A percentile compares a stretch with the other conserved stretches of the same genome.
These are phyloP conservation scores for Psittacus erithacus DNA, from an alignment of 2,113 vertebrate species.

Conservation along the genomic window DNA sequence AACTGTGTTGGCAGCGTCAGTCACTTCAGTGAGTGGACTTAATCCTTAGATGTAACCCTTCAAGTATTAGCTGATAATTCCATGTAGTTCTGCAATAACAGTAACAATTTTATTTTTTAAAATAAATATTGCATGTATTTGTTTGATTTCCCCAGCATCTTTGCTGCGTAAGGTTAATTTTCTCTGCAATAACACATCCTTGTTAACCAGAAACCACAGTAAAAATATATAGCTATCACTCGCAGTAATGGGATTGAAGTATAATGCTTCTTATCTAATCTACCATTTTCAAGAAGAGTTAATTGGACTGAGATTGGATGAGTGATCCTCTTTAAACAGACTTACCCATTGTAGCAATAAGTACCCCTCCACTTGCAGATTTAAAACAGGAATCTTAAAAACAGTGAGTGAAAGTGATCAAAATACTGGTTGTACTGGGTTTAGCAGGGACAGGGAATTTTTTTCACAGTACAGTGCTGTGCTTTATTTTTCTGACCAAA, in stretches of 20 bases:
- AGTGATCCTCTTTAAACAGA: background rate
- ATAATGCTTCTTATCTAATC: background rate
- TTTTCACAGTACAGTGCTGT: background rate
- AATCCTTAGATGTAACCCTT: background rate
- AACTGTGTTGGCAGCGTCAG: background rate
- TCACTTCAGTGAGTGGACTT: background rate
- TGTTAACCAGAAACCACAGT: background rate
- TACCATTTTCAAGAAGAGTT: background rate
- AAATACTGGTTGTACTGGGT: background rate
- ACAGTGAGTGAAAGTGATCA: background rate
- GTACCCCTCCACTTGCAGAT: background rate
- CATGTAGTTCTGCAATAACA: background rate
- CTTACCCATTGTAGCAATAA: background rate
- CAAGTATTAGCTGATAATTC: background rate
- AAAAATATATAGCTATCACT: background rate
- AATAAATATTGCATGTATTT: background rate
- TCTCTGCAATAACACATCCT: background rate
- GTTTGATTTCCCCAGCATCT: background rate
- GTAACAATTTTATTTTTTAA: background rate
- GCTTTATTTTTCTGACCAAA: background rate
- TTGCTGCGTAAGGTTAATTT: background rate
- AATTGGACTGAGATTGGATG: background rate
- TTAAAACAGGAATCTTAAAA: background rate
- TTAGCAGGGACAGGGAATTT: background rate
- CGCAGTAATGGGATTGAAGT: background rate